phyloP scores from a whole-genome alignment of 2,113 vertebrate genomes.

The Varanus salvator region DNA sequence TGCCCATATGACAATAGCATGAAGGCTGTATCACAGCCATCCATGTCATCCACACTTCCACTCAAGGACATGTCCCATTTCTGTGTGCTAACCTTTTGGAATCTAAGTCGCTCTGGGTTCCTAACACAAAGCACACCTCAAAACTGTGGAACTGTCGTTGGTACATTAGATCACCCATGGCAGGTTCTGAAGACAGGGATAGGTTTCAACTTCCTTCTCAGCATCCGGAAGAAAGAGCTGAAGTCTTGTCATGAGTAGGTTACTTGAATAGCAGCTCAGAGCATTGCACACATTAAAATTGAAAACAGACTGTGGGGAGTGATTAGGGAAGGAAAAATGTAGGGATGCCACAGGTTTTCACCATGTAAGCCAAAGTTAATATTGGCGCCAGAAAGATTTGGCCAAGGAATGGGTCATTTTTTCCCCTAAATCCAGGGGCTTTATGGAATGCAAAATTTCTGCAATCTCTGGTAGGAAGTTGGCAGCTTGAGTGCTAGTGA shows the following conservation, averaged over 20 bases:
- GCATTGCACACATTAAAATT: not conserved
- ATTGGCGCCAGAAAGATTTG: not conserved
- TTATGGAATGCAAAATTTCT: not conserved
- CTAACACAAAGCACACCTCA: not conserved
- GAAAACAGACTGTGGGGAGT: not conserved
- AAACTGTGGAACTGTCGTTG: not conserved
- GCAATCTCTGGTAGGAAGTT: not conserved
- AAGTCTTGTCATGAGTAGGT: not conserved
- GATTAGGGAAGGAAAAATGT: not conserved
- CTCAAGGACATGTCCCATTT: not conserved
- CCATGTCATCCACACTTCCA: slow-evolving; percentile 25
- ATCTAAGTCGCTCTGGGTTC: slow-evolving; percentile 8
- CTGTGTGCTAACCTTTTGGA: not conserved
- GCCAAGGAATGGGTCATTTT: not conserved
- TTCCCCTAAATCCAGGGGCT: not conserved
- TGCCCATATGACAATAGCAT: not conserved
- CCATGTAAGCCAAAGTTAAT: not conserved
- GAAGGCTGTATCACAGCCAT: not conserved
- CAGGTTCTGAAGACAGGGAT: not conserved
- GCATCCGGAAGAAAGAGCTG: not conserved
- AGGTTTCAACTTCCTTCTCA: not conserved
- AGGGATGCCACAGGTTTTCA: not conserved
- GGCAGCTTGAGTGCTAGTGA: not conserved
- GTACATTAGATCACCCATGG: not conserved
- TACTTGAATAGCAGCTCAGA: not conserved